Evolutionary conservation across 2,888 invertebrate species (phyloP).

Genomic region (Chrysomela aeneicollis): DNA sequence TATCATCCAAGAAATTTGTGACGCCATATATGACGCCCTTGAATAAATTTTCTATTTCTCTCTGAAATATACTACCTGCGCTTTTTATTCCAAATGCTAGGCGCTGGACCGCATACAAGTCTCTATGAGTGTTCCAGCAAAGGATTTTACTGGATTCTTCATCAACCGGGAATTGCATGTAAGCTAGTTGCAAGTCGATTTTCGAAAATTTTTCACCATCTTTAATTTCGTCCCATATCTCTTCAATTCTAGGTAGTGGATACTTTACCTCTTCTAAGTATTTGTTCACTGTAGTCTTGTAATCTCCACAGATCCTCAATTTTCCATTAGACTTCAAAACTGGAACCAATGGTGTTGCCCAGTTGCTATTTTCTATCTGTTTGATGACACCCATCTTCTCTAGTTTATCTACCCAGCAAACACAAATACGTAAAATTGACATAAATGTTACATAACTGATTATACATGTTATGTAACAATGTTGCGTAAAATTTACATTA

Average conservation of each 20-base stretch:
- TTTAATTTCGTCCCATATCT: slow-evolving; percentile 42
- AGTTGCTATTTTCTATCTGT: slow-evolving; percentile 36
- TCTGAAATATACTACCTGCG: slow-evolving; percentile 55
- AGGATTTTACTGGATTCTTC: slow-evolving; percentile 46
- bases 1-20: slow-evolving; percentile 52
- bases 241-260: slow-evolving; percentile 44
- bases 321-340: slow-evolving; percentile 37
- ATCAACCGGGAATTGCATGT: slow-evolving; percentile 51
- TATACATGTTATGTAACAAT: too few species aligned
- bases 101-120: slow-evolving; percentile 51
- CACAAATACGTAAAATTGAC: too few species aligned
- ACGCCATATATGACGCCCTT: too few species aligned
- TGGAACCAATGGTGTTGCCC: slow-evolving; percentile 43
- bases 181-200: slow-evolving; percentile 44
- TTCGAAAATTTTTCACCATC: slow-evolving; percentile 44
- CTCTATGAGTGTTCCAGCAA: slow-evolving; percentile 54
- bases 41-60: slow-evolving; percentile 51
- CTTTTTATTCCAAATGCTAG: slow-evolving; percentile 55
- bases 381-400: slow-evolving; percentile 44
- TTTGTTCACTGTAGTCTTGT: slow-evolving; percentile 41
- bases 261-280: slow-evolving; percentile 39
- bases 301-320: slow-evolving; percentile 42
- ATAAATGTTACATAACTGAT: too few species aligned
- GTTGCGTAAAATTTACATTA: too few species aligned
- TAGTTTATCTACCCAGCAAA: too few species aligned